phyloP scores from a whole-genome alignment of 2,888 invertebrate genomes.

The Oligia strigilis region DNA sequence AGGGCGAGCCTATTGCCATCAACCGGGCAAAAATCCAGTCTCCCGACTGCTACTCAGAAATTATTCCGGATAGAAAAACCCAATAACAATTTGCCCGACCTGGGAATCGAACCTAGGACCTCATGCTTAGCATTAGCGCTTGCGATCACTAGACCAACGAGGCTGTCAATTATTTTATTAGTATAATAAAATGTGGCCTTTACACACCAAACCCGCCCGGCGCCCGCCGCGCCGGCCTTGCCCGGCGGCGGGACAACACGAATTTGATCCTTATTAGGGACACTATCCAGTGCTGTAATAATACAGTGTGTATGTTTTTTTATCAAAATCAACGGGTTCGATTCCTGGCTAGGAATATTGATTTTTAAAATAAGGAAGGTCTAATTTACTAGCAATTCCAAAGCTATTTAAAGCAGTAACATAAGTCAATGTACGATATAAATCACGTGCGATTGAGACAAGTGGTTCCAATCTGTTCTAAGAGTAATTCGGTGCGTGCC shows the following conservation, averaged over 20 bases:
- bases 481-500: conserved; percentile 66
- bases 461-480: conserved; percentile 62
- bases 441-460: conserved; percentile 58
- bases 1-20: background rate
- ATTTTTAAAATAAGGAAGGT: background rate
- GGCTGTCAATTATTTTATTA: background rate
- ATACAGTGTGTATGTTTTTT: no score
- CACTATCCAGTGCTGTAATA: no score
- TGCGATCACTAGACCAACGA: background rate
- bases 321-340: no score
- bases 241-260: no score
- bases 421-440: conserved; percentile 40
- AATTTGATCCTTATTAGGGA: no score
- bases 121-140: background rate
- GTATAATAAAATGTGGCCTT: background rate
- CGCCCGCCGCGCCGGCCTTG: no score
- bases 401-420: conserved; percentile 36
- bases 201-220: no score
- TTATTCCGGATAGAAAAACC: background rate
- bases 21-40: background rate
- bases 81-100: background rate
- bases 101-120: background rate
- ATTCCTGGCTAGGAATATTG: no score
- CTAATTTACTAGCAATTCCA: conserved; percentile 8
- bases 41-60: background rate